A percentile compares a stretch with the other conserved stretches of the same genome.
phyloP scores from a whole-genome alignment of 1,140 invertebrate genomes.

The Trichonephila clavipes region DNA sequence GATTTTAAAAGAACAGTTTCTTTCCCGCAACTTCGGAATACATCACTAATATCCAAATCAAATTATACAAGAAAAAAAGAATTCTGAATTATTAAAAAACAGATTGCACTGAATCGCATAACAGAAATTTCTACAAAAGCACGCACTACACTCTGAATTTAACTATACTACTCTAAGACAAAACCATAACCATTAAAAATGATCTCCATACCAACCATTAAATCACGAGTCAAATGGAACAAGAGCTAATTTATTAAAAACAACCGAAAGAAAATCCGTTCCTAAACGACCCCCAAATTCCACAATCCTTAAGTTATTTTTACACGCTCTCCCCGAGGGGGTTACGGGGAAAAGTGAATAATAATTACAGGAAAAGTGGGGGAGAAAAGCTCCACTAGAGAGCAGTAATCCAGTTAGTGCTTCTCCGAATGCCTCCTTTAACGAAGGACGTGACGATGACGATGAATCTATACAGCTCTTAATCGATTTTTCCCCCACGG shows the following conservation, averaged over 20 bases:
- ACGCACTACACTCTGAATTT: no score
- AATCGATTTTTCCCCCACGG: background rate
- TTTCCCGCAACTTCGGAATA: no score
- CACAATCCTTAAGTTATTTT: background rate
- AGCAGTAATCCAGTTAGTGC: slow-evolving; percentile 33
- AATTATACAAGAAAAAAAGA: no score
- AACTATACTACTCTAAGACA: no score
- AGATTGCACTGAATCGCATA: no score
- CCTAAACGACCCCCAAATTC: background rate
- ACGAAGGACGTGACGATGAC: slow-evolving; percentile 12
- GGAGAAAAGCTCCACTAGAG: background rate
- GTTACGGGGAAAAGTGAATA: slow-evolving; percentile 15
- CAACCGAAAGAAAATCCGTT: slow-evolving; percentile 1
- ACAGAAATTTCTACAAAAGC: no score
- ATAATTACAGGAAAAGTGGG: slow-evolving; percentile 6
- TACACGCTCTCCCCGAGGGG: background rate
- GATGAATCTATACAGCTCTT: slow-evolving; percentile 18
- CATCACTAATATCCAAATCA: no score
- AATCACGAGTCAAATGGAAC: no score
- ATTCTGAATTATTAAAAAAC: no score
- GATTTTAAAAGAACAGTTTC: no score
- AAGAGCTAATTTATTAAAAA: background rate
- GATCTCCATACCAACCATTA: no score
- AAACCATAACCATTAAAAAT: no score
- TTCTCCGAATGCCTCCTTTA: background rate